Evolutionary conservation across 2,113 vertebrate genomes (phyloP).

Genomic region (Mustela nigripes): DNA sequence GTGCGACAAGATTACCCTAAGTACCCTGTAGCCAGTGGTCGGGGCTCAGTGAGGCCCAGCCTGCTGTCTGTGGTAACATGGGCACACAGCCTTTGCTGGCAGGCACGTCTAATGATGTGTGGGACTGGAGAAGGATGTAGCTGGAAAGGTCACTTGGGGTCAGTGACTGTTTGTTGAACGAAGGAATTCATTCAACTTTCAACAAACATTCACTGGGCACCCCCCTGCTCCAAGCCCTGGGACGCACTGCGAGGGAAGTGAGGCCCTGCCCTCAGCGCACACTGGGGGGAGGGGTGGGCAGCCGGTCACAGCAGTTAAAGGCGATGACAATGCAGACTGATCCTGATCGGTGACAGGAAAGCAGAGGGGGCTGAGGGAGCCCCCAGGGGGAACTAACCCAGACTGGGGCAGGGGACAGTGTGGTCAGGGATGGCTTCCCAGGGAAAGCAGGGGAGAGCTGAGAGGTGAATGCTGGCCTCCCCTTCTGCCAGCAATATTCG

Average conservation of each 20-base stretch:
- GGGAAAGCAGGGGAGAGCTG: not conserved
- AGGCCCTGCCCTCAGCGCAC: not conserved
- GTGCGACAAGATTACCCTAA: not conserved
- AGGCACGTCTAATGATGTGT: not conserved
- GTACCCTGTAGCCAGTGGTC: rapidly evolving
- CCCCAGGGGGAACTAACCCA: not conserved
- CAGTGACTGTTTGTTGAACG: conserved; percentile 65
- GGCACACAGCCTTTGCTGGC: not conserved
- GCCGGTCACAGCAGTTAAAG: not conserved
- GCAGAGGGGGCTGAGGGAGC: not conserved
- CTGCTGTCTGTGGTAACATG: not conserved
- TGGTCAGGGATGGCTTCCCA: not conserved
- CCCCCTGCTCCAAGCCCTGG: not conserved
- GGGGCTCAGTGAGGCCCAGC: not conserved
- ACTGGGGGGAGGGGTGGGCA: not conserved
- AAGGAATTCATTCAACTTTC: conserved; percentile 65
- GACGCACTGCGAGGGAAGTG: not conserved
- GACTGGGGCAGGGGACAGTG: not conserved
- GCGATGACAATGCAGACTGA: not conserved
- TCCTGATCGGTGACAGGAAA: not conserved
- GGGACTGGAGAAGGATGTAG: not conserved
- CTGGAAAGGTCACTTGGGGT: conserved; percentile 46
- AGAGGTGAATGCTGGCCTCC: not conserved
- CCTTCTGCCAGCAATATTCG: not conserved
- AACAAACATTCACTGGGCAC: conserved; percentile 29